Base-by-base conservation (phyloP, 2,888 invertebrate species). In the Poecilus cupreus region DNA sequence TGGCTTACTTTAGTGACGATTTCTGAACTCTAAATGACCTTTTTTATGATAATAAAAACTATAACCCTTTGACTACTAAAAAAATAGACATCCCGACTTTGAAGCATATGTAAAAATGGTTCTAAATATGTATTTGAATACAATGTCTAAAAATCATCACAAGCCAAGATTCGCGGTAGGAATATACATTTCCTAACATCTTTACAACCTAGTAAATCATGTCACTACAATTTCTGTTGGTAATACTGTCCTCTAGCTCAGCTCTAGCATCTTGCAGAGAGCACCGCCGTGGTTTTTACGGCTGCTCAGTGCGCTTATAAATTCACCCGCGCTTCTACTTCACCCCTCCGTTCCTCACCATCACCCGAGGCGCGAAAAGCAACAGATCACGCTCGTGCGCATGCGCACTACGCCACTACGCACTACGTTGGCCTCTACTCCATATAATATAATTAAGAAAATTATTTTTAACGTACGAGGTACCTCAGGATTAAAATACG, bases 361-460 rank as follows among this genome's bases (percentile, higher is more conserved):
- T 18, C 51, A 51, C 75, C 75, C 26, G 54, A 51, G 75, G 75
- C 75, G 72, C 72, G 72, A 75, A 75, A 51, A 49, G 18, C 32
- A 51, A 46, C 26, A 32, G 13, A 49, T 49, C 51, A 11, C 20
- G 51, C 16, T 32, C 3, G 5, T 72, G 46, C 72, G 72, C 70
- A 39, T 16, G 39, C 70, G 70, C 70, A 60, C 10, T 13, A 54
- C 54, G 11, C 24, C 24, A 26, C 60, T n/a, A 64, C 39, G 39
- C 16, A 18, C 70, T 32, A 20, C 32, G 8, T 8, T 32, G 32
- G 22, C 46, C 54, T 37, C n/a, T 80, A 80, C 74, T 75, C 75
- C 81, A 89, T 89, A 88, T 88, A 89, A 88, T 86, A 87, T 88
- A 89, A 89, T 89, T 89, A 89, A 88, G 88, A 86, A 86, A 87